Conservation (phyloP, 2,797 vertebrate genomes). For the Channallabes apus region DNA sequence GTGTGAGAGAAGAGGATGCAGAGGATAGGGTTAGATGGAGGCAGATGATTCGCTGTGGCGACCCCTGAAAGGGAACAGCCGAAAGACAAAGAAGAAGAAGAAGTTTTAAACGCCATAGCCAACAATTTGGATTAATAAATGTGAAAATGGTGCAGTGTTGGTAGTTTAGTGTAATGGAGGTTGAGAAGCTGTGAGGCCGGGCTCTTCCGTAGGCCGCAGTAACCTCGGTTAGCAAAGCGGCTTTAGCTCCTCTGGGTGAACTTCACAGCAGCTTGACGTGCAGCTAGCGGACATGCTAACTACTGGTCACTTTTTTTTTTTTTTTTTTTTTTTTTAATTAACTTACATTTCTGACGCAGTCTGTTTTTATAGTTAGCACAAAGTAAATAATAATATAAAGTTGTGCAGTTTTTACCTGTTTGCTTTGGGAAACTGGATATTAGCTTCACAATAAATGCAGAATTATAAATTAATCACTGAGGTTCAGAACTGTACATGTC, state of each 20-base stretch:
- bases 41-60: too few species aligned
- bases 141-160: fast-evolving
- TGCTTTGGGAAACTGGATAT: not conserved
- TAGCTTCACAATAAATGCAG: too few species aligned
- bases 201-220: constrained; percentile 69
- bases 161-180: fast-evolving
- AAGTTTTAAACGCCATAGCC: fast-evolving
- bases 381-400: not conserved
- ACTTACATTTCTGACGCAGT: not conserved
- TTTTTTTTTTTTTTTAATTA: too few species aligned
- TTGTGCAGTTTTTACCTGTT: constrained; percentile 1
- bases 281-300: constrained; percentile 7
- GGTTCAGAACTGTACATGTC: not conserved
- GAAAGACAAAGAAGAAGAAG: too few species aligned
- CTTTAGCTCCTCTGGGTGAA: constrained; percentile 58
- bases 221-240: constrained; percentile 18
- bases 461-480: too few species aligned
- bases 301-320: not conserved
- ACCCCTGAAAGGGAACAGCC: too few species aligned
- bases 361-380: not conserved
- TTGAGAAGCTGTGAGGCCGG: constrained; percentile 63
- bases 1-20: too few species aligned
- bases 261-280: not conserved
- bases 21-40: too few species aligned
- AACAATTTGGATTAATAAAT: fast-evolving